Evolutionary conservation across 2,797 vertebrate species (phyloP).

Genomic region (Hapalemur alaotrensis): DNA sequence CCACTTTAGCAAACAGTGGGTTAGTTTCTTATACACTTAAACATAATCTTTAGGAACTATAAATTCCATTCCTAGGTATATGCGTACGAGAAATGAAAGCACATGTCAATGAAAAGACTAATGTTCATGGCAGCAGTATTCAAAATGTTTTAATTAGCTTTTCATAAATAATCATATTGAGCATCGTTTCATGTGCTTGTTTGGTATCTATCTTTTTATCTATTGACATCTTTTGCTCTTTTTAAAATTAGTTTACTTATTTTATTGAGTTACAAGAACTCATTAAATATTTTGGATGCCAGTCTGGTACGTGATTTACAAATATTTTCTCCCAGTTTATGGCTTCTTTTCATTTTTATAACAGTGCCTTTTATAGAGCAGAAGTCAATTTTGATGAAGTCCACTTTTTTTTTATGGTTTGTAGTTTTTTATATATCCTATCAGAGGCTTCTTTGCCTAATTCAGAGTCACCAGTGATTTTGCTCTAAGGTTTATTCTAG

Average conservation of each 20-base stretch:
- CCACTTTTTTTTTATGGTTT: background rate
- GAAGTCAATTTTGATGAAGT: conserved; percentile 42
- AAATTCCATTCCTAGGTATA: background rate
- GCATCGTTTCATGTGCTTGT: background rate
- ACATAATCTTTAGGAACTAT: background rate
- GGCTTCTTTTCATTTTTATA: background rate
- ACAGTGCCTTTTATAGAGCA: background rate
- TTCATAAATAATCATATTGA: background rate
- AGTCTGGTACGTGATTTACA: background rate
- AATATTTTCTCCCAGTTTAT: background rate
- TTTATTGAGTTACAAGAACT: background rate
- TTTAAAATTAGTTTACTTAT: background rate
- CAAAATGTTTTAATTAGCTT: background rate
- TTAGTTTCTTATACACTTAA: background rate
- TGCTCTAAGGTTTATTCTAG: background rate
- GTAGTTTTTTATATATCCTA: background rate
- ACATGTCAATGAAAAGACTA: background rate
- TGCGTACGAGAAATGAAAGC: background rate
- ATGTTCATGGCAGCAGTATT: background rate
- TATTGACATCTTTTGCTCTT: background rate
- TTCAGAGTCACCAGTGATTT: background rate
- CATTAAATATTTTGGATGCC: background rate
- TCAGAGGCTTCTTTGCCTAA: background rate
- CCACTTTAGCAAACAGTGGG: background rate
- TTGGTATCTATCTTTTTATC: background rate